Base-by-base conservation (phyloP, 2,888 invertebrate species). In the Limnephilus lunatus region DNA sequence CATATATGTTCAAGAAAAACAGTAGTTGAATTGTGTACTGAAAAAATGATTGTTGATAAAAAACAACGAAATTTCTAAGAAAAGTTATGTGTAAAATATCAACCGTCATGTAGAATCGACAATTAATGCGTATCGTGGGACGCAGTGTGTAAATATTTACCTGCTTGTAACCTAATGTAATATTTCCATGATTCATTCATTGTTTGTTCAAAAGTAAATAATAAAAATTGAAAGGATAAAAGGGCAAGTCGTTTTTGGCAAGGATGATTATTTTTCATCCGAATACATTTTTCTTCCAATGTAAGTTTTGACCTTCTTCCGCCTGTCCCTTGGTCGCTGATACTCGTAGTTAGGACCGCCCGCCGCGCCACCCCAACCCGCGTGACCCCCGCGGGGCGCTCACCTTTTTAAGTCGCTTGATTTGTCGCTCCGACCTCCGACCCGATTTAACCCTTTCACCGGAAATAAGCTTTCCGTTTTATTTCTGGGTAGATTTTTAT, bases 331-430 rank as follows among this genome's bases (percentile, higher is more conserved):
- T 68, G 68, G 68, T n/a, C 68, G 68, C 68, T 68, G 68, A 68
- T 68, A n/a, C n/a, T n/a, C n/a, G n/a, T n/a, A 68, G 68, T 68
- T 68, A 68, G 68, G 68, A 25, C 68, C n/a, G 25, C 68, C 25
- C 68, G 25, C 68, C 68, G 9, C 68, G n/a, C n/a, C 25, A n/a
- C 68, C 68, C 30, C 39, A 44, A 44, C 44, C 44, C 44, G 44
- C 44, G 44, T 14, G n/a, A n/a, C 39, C 44, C 88, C 86, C 25
- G 25, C 25, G 68, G 68, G 68, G 68, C 81, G 87, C 81, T 88
- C 91, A 91, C 91, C 92, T 90, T 92, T 91, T 92, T 92, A 92
- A 92, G 92, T 90, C 85, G 68, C 83, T 90, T 92, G 92, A 92
- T 92, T 92, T 92, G 92, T 92, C 35, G 90, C 83, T 68, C 68